Conservation (phyloP, 2,113 vertebrate species). For the Lophura nycthemera region DNA sequence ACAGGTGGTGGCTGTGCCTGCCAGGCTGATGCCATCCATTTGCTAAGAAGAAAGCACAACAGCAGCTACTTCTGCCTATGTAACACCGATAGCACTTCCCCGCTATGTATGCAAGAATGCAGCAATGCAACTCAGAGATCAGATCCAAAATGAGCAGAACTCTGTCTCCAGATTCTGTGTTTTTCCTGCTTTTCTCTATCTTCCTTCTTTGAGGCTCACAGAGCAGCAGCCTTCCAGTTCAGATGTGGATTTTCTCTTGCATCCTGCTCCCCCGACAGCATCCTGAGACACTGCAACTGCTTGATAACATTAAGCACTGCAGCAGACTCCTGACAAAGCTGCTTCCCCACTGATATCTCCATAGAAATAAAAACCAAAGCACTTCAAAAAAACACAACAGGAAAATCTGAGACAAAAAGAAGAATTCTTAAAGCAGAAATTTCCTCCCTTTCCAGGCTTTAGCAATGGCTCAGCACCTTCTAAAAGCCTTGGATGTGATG, state of each 20-base stretch:
- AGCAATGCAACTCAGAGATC: not conserved
- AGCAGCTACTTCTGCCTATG: not conserved
- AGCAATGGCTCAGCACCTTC: slow-evolving; percentile 44
- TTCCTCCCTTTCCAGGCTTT: not conserved
- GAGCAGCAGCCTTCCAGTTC: not conserved
- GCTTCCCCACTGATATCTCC: not conserved
- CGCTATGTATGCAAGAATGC: not conserved
- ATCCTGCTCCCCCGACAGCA: not conserved
- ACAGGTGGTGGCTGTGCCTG: not conserved
- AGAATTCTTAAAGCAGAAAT: not conserved
- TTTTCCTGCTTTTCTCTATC: not conserved
- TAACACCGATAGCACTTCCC: not conserved
- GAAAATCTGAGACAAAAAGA: slow-evolving; percentile 10
- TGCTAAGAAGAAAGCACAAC: not conserved
- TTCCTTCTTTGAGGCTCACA: not conserved
- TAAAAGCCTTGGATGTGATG: slow-evolving; percentile 23
- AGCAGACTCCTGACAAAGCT: not conserved
- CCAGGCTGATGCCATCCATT: not conserved
- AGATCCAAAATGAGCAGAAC: not conserved
- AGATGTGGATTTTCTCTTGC: not conserved
- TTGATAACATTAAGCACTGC: not conserved
- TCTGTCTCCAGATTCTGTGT: not conserved
- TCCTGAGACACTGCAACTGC: not conserved
- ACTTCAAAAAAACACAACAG: not conserved
- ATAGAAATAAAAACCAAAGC: slow-evolving; percentile 20